Percentiles rank a stretch among this genome's conserved stretches.
These are phyloP conservation scores for Parasteatoda lunata DNA, from an alignment of 2,888 invertebrate genomes.

Conservation along the genomic window DNA sequence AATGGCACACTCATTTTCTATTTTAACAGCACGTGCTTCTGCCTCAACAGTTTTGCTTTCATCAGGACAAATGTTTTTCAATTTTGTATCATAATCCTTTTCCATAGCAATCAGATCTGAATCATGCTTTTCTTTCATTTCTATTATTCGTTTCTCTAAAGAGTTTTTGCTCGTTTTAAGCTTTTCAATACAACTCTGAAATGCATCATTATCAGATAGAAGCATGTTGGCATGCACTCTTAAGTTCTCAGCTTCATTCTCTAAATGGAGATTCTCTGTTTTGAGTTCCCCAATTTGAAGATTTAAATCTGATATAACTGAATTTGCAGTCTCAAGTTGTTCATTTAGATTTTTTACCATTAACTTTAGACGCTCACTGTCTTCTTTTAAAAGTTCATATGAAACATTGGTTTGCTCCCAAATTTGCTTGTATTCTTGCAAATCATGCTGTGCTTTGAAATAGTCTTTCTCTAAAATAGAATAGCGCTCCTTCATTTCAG, in stretches of 20 bases:
- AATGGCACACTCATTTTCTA: constrained; percentile 24
- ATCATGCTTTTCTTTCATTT: constrained; percentile 34
- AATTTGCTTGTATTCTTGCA: constrained; percentile 81
- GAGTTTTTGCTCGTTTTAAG: constrained; percentile 45
- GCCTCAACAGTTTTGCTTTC: not conserved
- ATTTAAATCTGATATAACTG: constrained; percentile 17
- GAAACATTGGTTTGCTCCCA: constrained; percentile 83
- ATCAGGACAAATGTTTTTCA: not conserved
- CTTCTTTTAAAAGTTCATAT: constrained; percentile 84
- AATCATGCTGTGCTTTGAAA: constrained; percentile 79
- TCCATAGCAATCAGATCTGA: constrained; percentile 21
- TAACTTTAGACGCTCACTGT: constrained; percentile 84
- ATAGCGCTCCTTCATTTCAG: constrained; percentile 44
- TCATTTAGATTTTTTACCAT: constrained; percentile 25
- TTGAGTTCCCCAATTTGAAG: constrained; percentile 80
- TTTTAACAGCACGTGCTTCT: not conserved
- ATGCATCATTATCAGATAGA: constrained; percentile 69
- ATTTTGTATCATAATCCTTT: constrained; percentile 14
- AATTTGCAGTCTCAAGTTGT: constrained; percentile 18
- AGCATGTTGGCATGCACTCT: constrained; percentile 67
- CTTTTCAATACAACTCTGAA: constrained; percentile 68
- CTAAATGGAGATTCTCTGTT: constrained; percentile 71
- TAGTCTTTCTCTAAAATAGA: constrained; percentile 25
- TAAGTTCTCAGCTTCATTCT: constrained; percentile 49
- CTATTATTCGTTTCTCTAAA: constrained; percentile 58